Evolutionary conservation across 2,113 vertebrate genomes (phyloP), one percentile per base, ranked within the genome.

Genomic region (Sterrhoptilus dennistouni): DNA sequence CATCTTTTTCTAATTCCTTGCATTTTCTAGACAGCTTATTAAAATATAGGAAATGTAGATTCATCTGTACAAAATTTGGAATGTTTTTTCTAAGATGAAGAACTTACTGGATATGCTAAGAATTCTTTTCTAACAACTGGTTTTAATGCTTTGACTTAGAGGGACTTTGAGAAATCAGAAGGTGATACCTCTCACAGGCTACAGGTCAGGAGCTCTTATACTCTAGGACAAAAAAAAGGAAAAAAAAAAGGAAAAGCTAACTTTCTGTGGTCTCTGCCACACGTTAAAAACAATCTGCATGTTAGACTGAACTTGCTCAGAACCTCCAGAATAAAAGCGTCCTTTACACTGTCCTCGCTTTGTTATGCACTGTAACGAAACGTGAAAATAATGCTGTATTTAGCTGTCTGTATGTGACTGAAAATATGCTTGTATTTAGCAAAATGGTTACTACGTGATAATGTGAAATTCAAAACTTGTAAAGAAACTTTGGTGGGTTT

Each of bases 381-480:
- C 97, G 98, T 98, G 97, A 97, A 96, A 69, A 97, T 96, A 96
- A 94, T 64, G 97, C 98, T 98, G 97, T 98, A 98, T 98, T 98
- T 98, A 98, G 98, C 98, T 98, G 96, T 98, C 97, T 98, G 96
- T 98, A 97, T 83, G 97, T 98, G 98, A 97, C 97, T 98, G 97
- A 96, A 97, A 98, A 97, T 86, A 97, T 98, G 98, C 98, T 97
- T 98, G 98, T 98, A 98, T 97, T 98, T 98, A 98, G 98, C 98
- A 98, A 98, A 97, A 97, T 87, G 95, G 93, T 98, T 97, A 97
- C 98, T 93, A 90, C 18, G 97, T 98, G 97, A 97, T 97, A 93
- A 86, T 96, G 97, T 98, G 97, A 98, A 96, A 98, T 98, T 97
- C 95, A 93, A 98, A 96, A 96, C 97, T 97, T 98, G 94, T 97